A percentile compares a stretch with the other conserved stretches of the same genome.
Conservation (phyloP, 2,113 vertebrate genomes). For the Circaetus cinerascens region DNA sequence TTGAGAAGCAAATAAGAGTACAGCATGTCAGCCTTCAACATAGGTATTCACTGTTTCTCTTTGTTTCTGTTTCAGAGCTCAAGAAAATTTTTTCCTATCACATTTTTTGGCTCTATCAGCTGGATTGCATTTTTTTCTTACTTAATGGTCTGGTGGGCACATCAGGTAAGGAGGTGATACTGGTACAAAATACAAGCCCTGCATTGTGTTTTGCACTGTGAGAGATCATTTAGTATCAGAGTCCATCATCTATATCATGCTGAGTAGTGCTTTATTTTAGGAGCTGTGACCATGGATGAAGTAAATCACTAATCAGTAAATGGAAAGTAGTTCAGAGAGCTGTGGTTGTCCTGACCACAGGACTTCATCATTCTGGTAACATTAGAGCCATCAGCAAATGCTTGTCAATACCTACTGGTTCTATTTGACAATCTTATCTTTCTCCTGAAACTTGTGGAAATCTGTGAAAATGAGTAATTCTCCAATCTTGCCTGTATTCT, state of each 20-base stretch:
- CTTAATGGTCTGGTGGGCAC: constrained; percentile 99
- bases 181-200: background rate
- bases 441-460: background rate
- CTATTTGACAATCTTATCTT: background rate
- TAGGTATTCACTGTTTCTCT: background rate
- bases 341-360: background rate
- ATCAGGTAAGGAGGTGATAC: constrained; percentile 85
- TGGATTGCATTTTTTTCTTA: constrained; percentile 97
- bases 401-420: background rate
- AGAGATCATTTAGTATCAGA: background rate
- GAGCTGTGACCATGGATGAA: background rate
- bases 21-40: background rate
- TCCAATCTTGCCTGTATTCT: background rate
- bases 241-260: background rate
- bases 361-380: background rate
- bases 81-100: constrained; percentile 86
- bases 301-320: background rate
- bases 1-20: background rate
- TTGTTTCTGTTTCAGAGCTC: constrained; percentile 78
- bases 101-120: constrained; percentile 89
- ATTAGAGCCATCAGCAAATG: background rate
- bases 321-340: background rate
- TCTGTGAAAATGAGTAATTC: background rate
- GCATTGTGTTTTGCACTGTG: background rate
- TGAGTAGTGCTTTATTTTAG: background rate